These are phyloP conservation scores for Drosophila cardini DNA, from an alignment of 1,140 invertebrate genomes.

Conservation along the genomic window DNA sequence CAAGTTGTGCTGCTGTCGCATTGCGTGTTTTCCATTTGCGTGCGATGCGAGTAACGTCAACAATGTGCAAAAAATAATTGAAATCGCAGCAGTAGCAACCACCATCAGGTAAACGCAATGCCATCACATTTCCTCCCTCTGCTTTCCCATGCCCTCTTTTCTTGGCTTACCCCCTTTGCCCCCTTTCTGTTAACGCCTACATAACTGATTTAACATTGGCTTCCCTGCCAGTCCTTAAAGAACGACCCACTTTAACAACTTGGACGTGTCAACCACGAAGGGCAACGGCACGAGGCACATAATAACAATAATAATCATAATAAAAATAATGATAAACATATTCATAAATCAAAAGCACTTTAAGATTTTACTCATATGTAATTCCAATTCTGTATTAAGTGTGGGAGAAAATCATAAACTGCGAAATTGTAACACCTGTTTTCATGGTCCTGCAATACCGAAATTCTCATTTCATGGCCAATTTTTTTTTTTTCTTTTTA, in stretches of 20 bases:
- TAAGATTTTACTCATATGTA: conserved; percentile 8
- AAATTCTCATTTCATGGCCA: conserved; percentile 13
- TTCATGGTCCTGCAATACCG: conserved; percentile 6
- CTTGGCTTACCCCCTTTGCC: too few relatives aligned
- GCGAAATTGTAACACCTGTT: conserved; percentile 13
- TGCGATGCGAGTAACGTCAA: conserved; percentile 52
- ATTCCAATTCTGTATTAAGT: not conserved
- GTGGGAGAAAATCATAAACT: not conserved
- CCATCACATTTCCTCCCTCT: not conserved
- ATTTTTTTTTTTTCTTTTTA: too few relatives aligned
- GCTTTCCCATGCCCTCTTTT: not conserved
- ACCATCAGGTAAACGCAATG: conserved; percentile 27
- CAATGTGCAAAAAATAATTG: conserved; percentile 75
- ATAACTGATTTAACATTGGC: not conserved
- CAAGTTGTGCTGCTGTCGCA: conserved; percentile 6
- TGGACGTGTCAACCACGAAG: conserved; percentile 11
- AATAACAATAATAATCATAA: conserved; percentile 26
- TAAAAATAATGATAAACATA: conserved; percentile 14
- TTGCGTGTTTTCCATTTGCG: conserved; percentile 58
- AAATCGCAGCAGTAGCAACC: conserved; percentile 54
- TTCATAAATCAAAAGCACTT: conserved; percentile 35
- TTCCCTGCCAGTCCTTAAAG: conserved; percentile 13
- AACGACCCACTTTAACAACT: conserved; percentile 1
- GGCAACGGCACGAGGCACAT: not conserved
- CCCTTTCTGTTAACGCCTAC: not conserved